Conservation (phyloP, 2,888 invertebrate species). For the Spilosoma lubricipeda region DNA sequence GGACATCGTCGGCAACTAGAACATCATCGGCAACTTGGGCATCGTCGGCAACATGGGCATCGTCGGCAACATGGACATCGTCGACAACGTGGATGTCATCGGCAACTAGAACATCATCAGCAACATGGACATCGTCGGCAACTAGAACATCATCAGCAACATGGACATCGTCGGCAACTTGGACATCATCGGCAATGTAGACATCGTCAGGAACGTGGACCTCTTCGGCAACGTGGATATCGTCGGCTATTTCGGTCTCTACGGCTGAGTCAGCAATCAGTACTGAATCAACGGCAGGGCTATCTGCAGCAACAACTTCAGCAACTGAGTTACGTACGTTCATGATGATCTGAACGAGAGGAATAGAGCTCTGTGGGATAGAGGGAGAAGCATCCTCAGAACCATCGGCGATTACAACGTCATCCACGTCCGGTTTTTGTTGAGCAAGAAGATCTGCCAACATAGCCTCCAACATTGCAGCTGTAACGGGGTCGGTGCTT, state of each 20-base stretch:
- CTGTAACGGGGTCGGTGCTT: constrained; percentile 68
- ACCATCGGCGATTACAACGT: constrained; percentile 17
- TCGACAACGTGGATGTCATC: too few relatives aligned
- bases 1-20: too few relatives aligned
- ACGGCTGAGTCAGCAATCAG: background rate
- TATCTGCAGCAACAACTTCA: constrained; percentile 19
- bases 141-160: too few relatives aligned
- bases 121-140: too few relatives aligned
- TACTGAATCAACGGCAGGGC: constrained; percentile 18
- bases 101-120: too few relatives aligned
- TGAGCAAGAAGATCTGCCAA: constrained; percentile 49
- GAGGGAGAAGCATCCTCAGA: constrained; percentile 9
- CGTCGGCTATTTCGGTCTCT: background rate
- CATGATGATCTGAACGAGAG: constrained; percentile 36
- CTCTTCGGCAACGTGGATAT: background rate
- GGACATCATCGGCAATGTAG: constrained; percentile 16
- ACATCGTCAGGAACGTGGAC: background rate
- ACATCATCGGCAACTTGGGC: too few relatives aligned
- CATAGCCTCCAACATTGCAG: constrained; percentile 58
- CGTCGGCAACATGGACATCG: background rate
- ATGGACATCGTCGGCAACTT: too few relatives aligned
- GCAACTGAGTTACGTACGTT: constrained; percentile 30
- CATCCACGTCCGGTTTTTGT: constrained; percentile 18
- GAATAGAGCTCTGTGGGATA: constrained; percentile 27
- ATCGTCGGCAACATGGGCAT: constrained; percentile 20